Percentiles rank a stretch among this genome's conserved stretches.
These are phyloP conservation scores for Corythornis madagascariensis DNA, from an alignment of 2,113 vertebrate genomes.

Conservation along the genomic window DNA sequence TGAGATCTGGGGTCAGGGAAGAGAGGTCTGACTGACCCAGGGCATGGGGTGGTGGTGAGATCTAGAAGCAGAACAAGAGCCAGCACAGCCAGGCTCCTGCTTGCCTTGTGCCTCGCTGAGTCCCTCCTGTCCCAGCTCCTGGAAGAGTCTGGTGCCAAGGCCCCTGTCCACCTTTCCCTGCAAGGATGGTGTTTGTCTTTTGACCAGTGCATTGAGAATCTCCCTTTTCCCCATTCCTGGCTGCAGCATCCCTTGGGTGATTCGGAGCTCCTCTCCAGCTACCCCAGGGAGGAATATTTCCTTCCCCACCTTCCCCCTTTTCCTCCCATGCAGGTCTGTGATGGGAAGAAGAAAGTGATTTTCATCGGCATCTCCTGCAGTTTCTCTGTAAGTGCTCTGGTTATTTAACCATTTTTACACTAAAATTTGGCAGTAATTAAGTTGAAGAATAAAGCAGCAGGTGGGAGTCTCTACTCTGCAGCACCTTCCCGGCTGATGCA, in stretches of 20 bases:
- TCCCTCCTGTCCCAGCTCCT: not conserved
- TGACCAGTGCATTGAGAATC: not conserved
- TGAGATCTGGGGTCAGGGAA: not conserved
- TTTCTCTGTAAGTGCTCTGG: not conserved
- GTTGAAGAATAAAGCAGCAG: not conserved
- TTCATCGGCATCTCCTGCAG: not conserved
- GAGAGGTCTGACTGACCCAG: not conserved
- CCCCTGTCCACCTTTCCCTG: not conserved
- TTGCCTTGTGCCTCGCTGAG: not conserved
- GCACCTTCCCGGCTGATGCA: not conserved
- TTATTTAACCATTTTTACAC: not conserved
- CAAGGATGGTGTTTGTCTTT: not conserved
- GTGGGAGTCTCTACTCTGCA: not conserved
- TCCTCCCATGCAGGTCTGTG: not conserved
- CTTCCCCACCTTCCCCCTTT: not conserved
- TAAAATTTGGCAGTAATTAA: not conserved
- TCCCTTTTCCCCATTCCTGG: not conserved
- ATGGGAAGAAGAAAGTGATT: not conserved
- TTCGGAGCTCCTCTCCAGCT: not conserved
- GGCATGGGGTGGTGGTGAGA: not conserved
- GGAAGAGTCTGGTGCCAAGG: not conserved
- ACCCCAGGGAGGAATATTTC: not conserved
- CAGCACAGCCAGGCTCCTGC: not conserved
- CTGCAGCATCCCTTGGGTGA: not conserved
- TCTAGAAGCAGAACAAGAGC: not conserved